phyloP scores from a whole-genome alignment of 1,140 invertebrate species.

The Augochlora pura region DNA sequence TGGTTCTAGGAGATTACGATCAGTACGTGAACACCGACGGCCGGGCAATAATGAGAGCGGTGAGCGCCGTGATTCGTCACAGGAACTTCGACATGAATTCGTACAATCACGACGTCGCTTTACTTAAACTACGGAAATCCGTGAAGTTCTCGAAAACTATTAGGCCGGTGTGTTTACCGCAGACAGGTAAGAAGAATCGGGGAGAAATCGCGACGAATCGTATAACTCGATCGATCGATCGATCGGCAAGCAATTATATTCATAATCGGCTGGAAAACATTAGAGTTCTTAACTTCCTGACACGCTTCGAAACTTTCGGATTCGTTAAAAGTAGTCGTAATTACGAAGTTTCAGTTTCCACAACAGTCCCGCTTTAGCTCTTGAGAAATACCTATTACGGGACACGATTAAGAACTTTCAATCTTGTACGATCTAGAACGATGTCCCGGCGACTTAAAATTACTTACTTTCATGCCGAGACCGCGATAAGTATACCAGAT shows the following conservation, averaged over 20 bases:
- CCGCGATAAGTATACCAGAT: neutral
- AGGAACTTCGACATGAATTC: slow-evolving; percentile 90
- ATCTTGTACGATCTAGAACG: neutral
- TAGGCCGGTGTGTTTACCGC: slow-evolving; percentile 89
- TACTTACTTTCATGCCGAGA: too few relatives aligned
- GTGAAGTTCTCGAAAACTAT: slow-evolving; percentile 90
- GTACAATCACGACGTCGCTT: slow-evolving; percentile 93
- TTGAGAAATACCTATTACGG: neutral
- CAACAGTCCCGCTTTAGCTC: neutral
- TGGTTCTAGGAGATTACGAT: slow-evolving; percentile 91
- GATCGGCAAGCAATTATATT: too few relatives aligned
- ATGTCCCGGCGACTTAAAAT: neutral
- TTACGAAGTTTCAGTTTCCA: neutral
- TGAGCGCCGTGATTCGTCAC: slow-evolving; percentile 88
- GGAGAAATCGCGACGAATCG: slow-evolving; percentile 40
- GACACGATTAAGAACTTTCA: neutral
- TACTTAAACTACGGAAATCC: slow-evolving; percentile 88
- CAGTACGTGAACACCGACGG: slow-evolving; percentile 89
- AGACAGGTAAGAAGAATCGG: slow-evolving; percentile 80
- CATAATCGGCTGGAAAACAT: neutral
- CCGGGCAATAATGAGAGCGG: slow-evolving; percentile 88
- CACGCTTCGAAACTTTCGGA: neutral
- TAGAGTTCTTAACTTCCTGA: neutral
- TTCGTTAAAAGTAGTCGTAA: neutral
- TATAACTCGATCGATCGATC: neutral